Evolutionary conservation across 2,888 invertebrate genomes (phyloP).

Genomic region (Falcaria lacertinaria): DNA sequence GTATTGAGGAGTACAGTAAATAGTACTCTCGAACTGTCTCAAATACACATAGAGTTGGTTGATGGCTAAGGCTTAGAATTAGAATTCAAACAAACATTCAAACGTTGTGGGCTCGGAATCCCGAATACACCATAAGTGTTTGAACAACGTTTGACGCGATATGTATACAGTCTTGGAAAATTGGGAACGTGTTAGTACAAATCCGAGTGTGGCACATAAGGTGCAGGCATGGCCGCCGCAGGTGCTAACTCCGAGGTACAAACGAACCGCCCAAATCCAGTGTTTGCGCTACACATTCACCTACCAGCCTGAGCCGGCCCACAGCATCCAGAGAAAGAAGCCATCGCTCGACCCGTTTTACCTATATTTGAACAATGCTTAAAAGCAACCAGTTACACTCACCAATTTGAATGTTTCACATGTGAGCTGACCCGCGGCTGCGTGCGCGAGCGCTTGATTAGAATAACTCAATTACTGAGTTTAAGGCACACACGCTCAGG

Average conservation of each 20-base stretch:
- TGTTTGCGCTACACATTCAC: conserved; percentile 60
- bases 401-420: conserved; percentile 40
- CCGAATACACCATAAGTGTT: conserved; percentile 25
- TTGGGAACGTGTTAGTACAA: conserved; percentile 38
- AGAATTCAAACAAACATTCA: neutral
- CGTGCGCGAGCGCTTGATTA: conserved; percentile 22
- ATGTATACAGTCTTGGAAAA: conserved; percentile 47
- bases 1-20: no score
- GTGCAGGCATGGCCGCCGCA: conserved; percentile 60
- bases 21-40: no score
- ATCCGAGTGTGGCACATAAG: conserved; percentile 48
- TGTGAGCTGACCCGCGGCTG: conserved; percentile 7
- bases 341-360: conserved; percentile 37
- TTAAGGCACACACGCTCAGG: conserved; percentile 16
- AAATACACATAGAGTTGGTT: no score
- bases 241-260: conserved; percentile 69
- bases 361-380: conserved; percentile 49
- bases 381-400: conserved; percentile 53
- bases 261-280: conserved; percentile 71
- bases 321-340: conserved; percentile 42
- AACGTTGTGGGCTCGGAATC: neutral
- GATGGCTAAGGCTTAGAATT: neutral
- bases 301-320: conserved; percentile 37
- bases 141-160: conserved; percentile 35
- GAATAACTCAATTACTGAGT: conserved; percentile 66